Percentiles rank a stretch among this genome's conserved stretches.
Evolutionary conservation across 2,797 vertebrate species (phyloP).

Genomic region (Erithacus rubecula): DNA sequence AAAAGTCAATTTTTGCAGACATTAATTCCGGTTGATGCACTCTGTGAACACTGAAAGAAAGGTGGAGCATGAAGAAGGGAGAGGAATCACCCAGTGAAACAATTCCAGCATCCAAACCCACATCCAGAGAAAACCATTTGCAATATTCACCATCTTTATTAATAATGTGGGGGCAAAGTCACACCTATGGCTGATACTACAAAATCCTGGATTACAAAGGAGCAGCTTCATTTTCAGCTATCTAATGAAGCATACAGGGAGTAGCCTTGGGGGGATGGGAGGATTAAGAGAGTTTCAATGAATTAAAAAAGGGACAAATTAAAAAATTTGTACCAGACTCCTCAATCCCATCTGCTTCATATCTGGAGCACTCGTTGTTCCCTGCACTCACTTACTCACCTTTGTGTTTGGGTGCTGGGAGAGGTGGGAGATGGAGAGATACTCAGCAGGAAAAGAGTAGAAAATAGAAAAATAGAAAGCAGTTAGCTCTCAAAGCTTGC

Average conservation of each 20-base stretch:
- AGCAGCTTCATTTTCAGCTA: conserved; percentile 24
- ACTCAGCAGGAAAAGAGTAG: neutral
- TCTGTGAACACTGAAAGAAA: neutral
- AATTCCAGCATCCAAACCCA: neutral
- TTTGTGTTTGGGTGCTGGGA: conserved; percentile 33
- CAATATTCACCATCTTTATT: neutral
- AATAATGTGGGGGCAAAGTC: neutral
- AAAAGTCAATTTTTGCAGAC: conserved; percentile 10
- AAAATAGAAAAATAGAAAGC: neutral
- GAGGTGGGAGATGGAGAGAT: neutral
- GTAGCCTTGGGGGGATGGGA: neutral
- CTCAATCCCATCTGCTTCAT: conserved; percentile 62
- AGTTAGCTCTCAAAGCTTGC: neutral
- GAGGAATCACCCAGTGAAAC: neutral
- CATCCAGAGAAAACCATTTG: neutral
- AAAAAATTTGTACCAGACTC: conserved; percentile 22
- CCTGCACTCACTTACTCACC: conserved; percentile 23
- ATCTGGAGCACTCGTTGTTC: conserved; percentile 56
- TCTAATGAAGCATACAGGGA: neutral
- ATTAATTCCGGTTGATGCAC: neutral
- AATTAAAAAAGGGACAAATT: neutral
- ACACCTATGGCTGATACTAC: neutral
- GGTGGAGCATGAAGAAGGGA: neutral
- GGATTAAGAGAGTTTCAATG: conserved; percentile 14
- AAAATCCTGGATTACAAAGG: neutral